Base-by-base conservation (phyloP, 1,140 invertebrate genomes). In the Bombyx mori region DNA sequence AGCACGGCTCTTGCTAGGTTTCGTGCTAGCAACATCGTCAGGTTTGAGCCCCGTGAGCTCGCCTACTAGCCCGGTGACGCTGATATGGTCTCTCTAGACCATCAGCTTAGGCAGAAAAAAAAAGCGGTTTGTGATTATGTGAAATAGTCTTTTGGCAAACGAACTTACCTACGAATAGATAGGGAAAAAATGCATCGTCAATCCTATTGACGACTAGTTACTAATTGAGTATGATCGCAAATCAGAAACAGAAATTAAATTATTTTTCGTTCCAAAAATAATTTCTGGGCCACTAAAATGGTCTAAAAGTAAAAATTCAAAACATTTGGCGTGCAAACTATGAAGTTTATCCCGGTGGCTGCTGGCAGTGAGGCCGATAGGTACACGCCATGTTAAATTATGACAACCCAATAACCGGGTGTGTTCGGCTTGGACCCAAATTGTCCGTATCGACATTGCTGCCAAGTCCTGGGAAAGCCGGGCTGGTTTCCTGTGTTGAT, bases 371-470 rank as follows among this genome's bases (percentile, higher is more conserved):
- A 71, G 66, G 72, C 68, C 67, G 60, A 69, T 73, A 73, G 60
- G 65, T 80, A 73, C 68, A 68, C 53, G 66, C 57, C 59, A 69
- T 76, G 74, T 71, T 77, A 77, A 84, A 77, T 82, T 77, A 82
- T 81, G 76, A 81, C 75, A 75, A 78, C 73, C 73, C 76, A 77
- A 79, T 84, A 84, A 79, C 72, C 63, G 54, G 65, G 62, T 77
- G 76, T 76, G 68, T 65, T 75, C 71, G 76, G 73, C 66, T 58
- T 65, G 71, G 56, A 61, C 72, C 77, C 76, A 79, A 85, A 85
- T 79, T 73, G 72, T 77, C 62, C 68, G 73, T 73, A 71, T 71
- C 69, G 69, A 64, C 61, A 57, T 60, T 59, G 64, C 57, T 82
- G 75, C 82, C 77, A 85, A 83, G 71, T 79, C 61, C 71, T 74